phyloP scores from a whole-genome alignment of 2,113 vertebrate species.

The Pomatorhinus ruficollis region DNA sequence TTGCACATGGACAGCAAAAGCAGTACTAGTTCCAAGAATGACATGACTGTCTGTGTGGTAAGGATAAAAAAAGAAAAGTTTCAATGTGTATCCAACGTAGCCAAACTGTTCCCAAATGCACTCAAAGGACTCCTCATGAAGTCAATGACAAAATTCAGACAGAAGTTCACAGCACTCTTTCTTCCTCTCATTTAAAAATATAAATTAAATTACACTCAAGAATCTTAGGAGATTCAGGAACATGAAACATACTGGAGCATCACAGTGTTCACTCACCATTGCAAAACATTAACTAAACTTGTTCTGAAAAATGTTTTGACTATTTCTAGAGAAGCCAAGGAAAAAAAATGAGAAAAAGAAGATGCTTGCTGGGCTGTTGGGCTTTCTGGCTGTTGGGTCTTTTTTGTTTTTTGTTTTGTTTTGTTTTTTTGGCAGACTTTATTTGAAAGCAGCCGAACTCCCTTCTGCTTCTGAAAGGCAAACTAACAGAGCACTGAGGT shows the following conservation, averaged over 20 bases:
- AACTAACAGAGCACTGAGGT: neutral
- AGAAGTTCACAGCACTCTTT: neutral
- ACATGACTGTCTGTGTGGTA: constrained; percentile 21
- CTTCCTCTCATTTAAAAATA: constrained; percentile 1
- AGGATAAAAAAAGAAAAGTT: constrained; percentile 27
- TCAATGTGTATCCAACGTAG: neutral
- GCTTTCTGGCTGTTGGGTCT: neutral
- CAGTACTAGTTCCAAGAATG: constrained; percentile 57
- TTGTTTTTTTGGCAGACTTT: constrained; percentile 41
- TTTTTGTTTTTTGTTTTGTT: neutral
- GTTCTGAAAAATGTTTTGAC: constrained; percentile 39
- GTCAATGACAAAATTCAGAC: neutral
- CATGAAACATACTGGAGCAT: neutral
- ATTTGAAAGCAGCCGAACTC: constrained; percentile 21
- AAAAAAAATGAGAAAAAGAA: neutral
- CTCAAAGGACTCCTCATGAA: neutral
- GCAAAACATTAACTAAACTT: constrained; percentile 49
- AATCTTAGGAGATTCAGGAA: neutral
- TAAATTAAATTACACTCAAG: constrained; percentile 15
- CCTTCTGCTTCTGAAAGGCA: constrained; percentile 22
- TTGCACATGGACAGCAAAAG: constrained; percentile 67
- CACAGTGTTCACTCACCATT: constrained; percentile 1
- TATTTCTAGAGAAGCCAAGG: constrained; percentile 49
- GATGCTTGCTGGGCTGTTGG: neutral
- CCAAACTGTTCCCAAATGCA: constrained; percentile 6